Evolutionary conservation across 2,888 invertebrate genomes (phyloP).

Genomic region (Epirrhoe tristata): DNA sequence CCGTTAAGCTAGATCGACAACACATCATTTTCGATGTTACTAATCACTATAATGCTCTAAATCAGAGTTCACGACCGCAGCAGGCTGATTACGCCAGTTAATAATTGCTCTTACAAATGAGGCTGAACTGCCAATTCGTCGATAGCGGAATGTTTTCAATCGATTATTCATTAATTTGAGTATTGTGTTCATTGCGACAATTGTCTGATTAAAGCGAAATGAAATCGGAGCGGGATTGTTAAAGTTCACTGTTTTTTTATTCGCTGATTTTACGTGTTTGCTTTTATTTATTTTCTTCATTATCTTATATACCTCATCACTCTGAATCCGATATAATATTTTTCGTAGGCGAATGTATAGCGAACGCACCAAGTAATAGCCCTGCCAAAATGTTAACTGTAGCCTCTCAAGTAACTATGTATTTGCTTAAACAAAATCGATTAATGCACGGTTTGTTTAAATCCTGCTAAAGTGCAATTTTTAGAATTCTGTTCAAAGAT

Average conservation of each 20-base stretch:
- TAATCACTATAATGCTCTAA: conserved; percentile 48
- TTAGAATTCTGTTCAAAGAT: too few relatives aligned
- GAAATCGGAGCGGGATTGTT: conserved; percentile 46
- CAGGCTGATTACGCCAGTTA: conserved; percentile 75
- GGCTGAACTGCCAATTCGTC: conserved; percentile 67
- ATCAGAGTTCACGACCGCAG: conserved; percentile 56
- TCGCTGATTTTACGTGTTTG: not conserved
- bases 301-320: not conserved
- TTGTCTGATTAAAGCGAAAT: conserved; percentile 68
- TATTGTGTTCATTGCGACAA: conserved; percentile 75
- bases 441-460: too few relatives aligned
- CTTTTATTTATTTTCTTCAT: conserved; percentile 1
- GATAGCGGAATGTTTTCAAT: conserved; percentile 73
- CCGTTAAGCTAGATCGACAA: conserved; percentile 34
- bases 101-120: conserved; percentile 83
- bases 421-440: too few relatives aligned
- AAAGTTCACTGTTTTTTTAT: conserved; percentile 7
- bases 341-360: not conserved
- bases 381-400: too few relatives aligned
- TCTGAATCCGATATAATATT: not conserved
- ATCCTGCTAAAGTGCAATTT: too few relatives aligned
- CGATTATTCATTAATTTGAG: conserved; percentile 81
- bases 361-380: too few relatives aligned
- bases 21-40: conserved; percentile 45
- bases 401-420: too few relatives aligned